Conservation (phyloP, 2,113 vertebrate genomes). For the Podilymbus podiceps region DNA sequence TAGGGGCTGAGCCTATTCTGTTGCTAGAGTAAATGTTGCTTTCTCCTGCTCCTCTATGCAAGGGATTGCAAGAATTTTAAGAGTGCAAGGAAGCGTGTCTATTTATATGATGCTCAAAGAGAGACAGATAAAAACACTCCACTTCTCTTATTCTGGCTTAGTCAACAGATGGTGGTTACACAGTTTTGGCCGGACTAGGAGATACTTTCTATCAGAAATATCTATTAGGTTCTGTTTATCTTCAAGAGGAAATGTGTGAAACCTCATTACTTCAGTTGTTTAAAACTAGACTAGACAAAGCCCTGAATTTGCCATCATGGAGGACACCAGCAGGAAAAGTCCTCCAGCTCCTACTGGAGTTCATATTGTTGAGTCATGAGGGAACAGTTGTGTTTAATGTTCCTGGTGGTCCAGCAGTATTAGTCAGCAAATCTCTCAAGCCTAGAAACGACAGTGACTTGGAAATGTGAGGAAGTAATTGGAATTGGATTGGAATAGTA, state of each 20-base stretch:
- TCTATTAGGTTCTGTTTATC: not conserved
- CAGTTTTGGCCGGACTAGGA: not conserved
- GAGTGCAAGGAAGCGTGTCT: not conserved
- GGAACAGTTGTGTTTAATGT: not conserved
- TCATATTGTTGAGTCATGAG: not conserved
- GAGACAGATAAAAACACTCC: not conserved
- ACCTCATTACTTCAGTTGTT: not conserved
- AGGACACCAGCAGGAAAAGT: not conserved
- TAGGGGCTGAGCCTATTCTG: not conserved
- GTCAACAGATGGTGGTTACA: not conserved
- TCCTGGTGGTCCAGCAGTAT: not conserved
- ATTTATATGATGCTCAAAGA: not conserved
- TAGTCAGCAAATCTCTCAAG: not conserved
- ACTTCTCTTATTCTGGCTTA: not conserved
- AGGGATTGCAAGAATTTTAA: not conserved
- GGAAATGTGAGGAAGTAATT: not conserved
- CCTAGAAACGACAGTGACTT: not conserved
- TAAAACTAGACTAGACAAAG: not conserved
- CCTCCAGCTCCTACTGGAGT: not conserved
- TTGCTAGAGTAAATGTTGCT: not conserved
- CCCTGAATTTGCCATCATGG: not conserved
- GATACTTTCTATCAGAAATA: not conserved
- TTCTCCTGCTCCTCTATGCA: not conserved
- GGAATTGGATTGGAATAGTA: not conserved
- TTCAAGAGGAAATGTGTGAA: not conserved